Base-by-base conservation (phyloP, 2,113 vertebrate species). In the Lethenteron reissneri region DNA sequence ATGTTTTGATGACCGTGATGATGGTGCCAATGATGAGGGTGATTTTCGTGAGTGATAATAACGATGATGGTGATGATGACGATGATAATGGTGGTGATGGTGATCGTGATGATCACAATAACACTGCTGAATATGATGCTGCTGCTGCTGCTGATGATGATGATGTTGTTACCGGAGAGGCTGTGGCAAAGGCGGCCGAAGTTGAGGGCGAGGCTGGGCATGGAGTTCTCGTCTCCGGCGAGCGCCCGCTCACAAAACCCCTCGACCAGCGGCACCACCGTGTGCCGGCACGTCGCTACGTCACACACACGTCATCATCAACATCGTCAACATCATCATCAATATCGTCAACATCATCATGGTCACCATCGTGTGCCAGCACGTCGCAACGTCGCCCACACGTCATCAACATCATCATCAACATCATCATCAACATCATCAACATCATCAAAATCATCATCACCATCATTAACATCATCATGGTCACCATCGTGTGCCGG, bases 181-280 rank as follows among this genome's bases (percentile, higher is more conserved):
- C 87, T 88, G 57, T 87, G 88, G 77, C 90, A 94, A 6, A 96
- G 83, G 77, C 89, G 91, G 75, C 90, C 90, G 79, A 90, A 85
- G 78, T 92, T 85, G 74, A 88, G 88, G 3, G 91, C 92, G 79
- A 96, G 80, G 15, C 90, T 88, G 70, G 86, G 80, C 73, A 88
- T 77, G 72, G 89, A 81, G 9, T 85, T 85, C 77, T 92, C 86
- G 71, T 95, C 89, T 21, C 82, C 82, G 81, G 88, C 88, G 79
- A 89, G 88, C 76, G 85, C 87, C 73, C 88, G 87, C 79, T 90
- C 87, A 79, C 87, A 90, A 78, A 90, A 88, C 0, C 85, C 83
- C 78, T 89, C 89, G 78, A 90, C 86, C 79, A 90, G 78, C 2
- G 87, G 87, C 75, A 90, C 85, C 73, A 90, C 79, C 73, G 86